Percentiles rank a stretch among this genome's conserved stretches.
phyloP scores from a whole-genome alignment of 2,113 vertebrate genomes.

The Trogon melanurus region DNA sequence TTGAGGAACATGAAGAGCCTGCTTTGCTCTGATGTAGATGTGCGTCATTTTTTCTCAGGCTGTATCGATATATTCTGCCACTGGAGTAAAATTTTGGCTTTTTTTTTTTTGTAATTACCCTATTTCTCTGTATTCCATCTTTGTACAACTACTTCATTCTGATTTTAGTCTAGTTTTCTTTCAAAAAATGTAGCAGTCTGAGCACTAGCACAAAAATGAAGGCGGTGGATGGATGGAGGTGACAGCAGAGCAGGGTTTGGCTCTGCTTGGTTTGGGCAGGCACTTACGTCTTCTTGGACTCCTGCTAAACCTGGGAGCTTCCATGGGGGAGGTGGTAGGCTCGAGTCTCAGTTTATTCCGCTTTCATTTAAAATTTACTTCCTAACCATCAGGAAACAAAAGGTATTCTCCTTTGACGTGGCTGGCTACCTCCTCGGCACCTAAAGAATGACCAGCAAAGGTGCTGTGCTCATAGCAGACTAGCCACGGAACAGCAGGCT shows the following conservation, averaged over 20 bases:
- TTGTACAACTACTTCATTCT: neutral
- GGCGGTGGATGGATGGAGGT: neutral
- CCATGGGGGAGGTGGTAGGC: neutral
- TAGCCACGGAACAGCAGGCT: neutral
- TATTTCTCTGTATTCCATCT: neutral
- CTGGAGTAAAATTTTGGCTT: neutral
- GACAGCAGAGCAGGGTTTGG: neutral
- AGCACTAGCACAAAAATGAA: neutral
- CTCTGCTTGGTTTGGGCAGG: neutral
- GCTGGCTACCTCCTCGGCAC: neutral
- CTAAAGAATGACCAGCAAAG: neutral
- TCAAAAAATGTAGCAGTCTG: neutral
- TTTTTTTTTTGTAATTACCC: neutral
- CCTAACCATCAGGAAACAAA: neutral
- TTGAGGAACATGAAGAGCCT: neutral
- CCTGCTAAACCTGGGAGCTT: neutral
- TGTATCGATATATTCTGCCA: neutral
- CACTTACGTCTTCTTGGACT: neutral
- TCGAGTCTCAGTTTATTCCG: neutral
- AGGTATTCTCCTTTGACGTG: neutral
- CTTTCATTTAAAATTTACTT: neutral
- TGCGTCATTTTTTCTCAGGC: neutral
- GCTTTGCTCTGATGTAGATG: neutral
- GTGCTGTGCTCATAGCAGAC: neutral
- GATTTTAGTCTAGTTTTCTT: neutral